These are phyloP conservation scores for Odiellus spinosus DNA, from an alignment of 2,888 invertebrate species.

Conservation along the genomic window DNA sequence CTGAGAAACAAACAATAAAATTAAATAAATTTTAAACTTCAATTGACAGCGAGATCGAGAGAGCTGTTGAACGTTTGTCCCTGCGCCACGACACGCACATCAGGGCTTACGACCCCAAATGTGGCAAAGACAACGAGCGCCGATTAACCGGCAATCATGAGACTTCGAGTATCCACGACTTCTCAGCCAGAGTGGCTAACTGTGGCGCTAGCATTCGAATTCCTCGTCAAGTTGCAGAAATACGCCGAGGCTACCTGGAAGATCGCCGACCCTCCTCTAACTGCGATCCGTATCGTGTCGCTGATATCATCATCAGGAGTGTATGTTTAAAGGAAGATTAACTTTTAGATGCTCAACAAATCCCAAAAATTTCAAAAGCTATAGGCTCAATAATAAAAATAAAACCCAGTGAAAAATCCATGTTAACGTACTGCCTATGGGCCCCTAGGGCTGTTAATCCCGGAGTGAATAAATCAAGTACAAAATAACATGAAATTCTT, in stretches of 20 bases:
- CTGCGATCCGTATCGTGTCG: slow-evolving; percentile 77
- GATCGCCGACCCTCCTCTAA: slow-evolving; percentile 85
- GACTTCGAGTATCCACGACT: slow-evolving; percentile 92
- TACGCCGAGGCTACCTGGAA: slow-evolving; percentile 86
- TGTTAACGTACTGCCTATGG: no score
- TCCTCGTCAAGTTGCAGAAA: slow-evolving; percentile 69
- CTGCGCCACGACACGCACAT: slow-evolving; percentile 85
- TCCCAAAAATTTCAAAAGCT: no score
- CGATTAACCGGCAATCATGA: slow-evolving; percentile 88
- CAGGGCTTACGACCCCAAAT: slow-evolving; percentile 86
- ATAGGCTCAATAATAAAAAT: no score
- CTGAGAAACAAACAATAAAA: no score
- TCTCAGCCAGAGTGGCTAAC: slow-evolving; percentile 84
- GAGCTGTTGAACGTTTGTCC: slow-evolving; percentile 84
- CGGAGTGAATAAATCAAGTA: no score
- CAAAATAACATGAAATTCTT: no score
- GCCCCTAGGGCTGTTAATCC: no score
- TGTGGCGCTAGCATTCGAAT: slow-evolving; percentile 88
- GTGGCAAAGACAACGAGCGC: slow-evolving; percentile 90
- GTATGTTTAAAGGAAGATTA: slow-evolving; percentile 66
- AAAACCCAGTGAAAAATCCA: no score
- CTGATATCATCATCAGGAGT: slow-evolving; percentile 69
- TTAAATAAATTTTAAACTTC: not conserved
- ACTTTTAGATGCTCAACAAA: no score
- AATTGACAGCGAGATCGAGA: slow-evolving; percentile 62